These are phyloP conservation scores for Pissodes strobi DNA, from an alignment of 1,140 invertebrate species.

Conservation along the genomic window DNA sequence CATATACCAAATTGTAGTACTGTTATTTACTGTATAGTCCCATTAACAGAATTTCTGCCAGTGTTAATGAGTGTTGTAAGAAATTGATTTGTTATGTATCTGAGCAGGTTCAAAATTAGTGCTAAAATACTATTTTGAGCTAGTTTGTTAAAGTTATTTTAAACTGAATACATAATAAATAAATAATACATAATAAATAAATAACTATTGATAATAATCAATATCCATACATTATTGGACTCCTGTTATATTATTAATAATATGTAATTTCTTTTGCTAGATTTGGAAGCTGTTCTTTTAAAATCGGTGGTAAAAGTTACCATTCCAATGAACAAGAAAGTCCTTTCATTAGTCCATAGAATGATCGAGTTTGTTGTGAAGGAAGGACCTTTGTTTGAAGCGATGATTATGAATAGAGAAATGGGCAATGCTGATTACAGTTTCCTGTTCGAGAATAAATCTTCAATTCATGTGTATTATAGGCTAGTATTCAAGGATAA, in stretches of 20 bases:
- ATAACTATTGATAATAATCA: too few relatives aligned
- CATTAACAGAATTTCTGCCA: too few relatives aligned
- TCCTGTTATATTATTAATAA: background rate
- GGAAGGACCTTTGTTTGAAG: conserved; percentile 98
- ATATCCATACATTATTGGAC: too few relatives aligned
- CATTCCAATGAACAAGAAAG: conserved; percentile 65
- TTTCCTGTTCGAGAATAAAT: conserved; percentile 98
- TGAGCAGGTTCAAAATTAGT: too few relatives aligned
- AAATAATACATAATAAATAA: too few relatives aligned
- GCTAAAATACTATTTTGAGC: too few relatives aligned
- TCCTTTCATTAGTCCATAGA: conserved; percentile 89
- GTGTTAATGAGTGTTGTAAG: too few relatives aligned
- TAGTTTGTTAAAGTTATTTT: too few relatives aligned
- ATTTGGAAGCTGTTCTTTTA: conserved; percentile 77
- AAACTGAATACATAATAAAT: too few relatives aligned
- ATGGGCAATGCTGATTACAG: conserved; percentile 91
- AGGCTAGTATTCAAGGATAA: conserved; percentile 41
- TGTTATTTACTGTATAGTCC: too few relatives aligned
- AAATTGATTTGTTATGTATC: too few relatives aligned
- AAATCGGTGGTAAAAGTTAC: conserved; percentile 95
- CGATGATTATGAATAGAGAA: conserved; percentile 98
- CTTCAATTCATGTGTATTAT: conserved; percentile 96
- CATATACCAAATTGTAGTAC: too few relatives aligned
- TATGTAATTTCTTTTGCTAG: conserved; percentile 40
- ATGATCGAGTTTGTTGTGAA: conserved; percentile 99